phyloP scores from a whole-genome alignment of 2,797 vertebrate genomes.

The Epinephelus malabaricus region DNA sequence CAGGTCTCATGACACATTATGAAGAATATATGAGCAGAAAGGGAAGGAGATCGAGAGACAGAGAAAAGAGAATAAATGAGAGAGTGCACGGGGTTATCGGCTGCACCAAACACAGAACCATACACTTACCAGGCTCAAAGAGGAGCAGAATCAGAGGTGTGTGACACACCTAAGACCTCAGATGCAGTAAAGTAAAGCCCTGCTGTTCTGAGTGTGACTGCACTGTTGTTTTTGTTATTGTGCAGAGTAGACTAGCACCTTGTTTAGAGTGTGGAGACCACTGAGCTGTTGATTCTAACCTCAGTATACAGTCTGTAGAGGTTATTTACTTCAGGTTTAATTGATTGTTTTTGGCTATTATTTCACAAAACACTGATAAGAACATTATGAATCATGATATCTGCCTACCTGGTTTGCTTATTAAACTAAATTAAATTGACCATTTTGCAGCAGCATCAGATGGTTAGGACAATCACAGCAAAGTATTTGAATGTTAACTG shows the following conservation, averaged over 20 bases:
- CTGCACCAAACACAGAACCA: conserved; percentile 62
- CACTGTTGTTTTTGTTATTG: neutral
- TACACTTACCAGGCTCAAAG: conserved; percentile 74
- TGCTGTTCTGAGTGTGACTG: conserved; percentile 3
- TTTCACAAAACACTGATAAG: neutral
- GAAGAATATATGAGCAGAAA: conserved; percentile 72
- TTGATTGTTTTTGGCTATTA: neutral
- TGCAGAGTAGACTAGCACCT: neutral
- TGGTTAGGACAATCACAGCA: too few species aligned
- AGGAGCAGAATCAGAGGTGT: conserved; percentile 47
- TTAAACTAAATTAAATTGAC: neutral
- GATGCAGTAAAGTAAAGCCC: conserved; percentile 11
- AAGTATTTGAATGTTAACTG: neutral
- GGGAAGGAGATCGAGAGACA: conserved; percentile 38
- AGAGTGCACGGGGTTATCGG: conserved; percentile 63
- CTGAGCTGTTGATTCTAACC: neutral
- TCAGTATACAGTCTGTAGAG: neutral
- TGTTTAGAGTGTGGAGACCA: neutral
- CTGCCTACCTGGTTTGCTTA: neutral
- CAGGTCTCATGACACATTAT: conserved; percentile 72
- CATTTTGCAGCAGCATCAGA: neutral
- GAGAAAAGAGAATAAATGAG: conserved; percentile 68
- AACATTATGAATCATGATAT: neutral
- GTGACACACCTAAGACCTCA: conserved; percentile 26
- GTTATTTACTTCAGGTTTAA: neutral